Conservation (phyloP, 2,888 invertebrate species). For the Trisateles emortualis region DNA sequence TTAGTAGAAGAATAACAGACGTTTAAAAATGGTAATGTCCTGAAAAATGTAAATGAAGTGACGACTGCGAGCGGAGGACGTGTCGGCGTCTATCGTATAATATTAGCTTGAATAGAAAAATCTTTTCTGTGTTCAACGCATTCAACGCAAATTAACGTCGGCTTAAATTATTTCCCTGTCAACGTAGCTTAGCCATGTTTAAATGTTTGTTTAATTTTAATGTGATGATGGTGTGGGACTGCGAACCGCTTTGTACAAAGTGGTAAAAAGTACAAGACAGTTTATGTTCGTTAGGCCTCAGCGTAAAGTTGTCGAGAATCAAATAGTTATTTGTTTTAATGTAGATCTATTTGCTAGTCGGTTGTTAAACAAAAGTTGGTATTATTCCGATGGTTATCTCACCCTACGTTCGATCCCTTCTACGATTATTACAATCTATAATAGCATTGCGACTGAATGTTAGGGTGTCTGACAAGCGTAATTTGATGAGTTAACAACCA, state of each 20-base stretch:
- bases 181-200: constrained; percentile 28
- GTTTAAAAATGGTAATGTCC: constrained; percentile 53
- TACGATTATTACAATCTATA: neutral
- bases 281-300: constrained; percentile 6
- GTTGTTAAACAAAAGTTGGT: constrained; percentile 4
- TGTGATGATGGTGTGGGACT: constrained; percentile 25
- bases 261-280: constrained; percentile 36
- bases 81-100: constrained; percentile 51
- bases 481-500: neutral
- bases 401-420: neutral
- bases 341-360: neutral
- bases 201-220: constrained; percentile 36
- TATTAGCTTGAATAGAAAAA: constrained; percentile 50
- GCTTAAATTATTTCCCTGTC: constrained; percentile 30
- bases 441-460: neutral
- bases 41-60: constrained; percentile 52
- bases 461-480: neutral
- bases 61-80: constrained; percentile 24
- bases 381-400: constrained; percentile 10
- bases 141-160: constrained; percentile 22
- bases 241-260: constrained; percentile 28
- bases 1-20: constrained; percentile 45
- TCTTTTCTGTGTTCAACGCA: constrained; percentile 27
- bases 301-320: neutral
- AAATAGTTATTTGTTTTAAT: neutral